Evolutionary conservation across 2,888 invertebrate species (phyloP).

Genomic region (Noctua pronuba): DNA sequence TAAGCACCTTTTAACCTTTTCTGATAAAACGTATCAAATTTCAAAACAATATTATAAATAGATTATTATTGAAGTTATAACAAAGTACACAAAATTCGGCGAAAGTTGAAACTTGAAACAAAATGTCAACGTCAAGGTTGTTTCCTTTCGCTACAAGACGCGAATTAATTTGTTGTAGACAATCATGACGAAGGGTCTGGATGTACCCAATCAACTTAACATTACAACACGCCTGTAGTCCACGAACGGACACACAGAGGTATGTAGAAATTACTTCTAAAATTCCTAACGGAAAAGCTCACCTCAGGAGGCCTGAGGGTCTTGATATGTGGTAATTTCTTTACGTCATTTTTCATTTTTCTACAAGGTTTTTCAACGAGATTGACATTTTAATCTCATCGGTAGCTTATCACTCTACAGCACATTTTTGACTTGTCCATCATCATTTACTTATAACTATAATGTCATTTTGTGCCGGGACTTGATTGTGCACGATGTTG

Average conservation of each 20-base stretch:
- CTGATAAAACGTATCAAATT: neutral
- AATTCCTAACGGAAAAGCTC: neutral
- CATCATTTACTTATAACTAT: no score
- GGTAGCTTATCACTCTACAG: no score
- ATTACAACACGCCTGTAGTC: no score
- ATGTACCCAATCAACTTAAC: neutral
- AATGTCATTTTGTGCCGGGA: no score
- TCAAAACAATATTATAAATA: constrained; percentile 1
- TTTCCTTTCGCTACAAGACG: neutral
- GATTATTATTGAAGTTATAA: neutral
- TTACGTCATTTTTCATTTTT: no score
- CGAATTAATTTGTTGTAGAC: constrained; percentile 18
- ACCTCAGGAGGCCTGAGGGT: neutral
- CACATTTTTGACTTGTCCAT: no score
- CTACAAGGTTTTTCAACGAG: no score
- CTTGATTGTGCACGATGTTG: no score
- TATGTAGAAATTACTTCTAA: neutral
- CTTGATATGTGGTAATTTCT: no score
- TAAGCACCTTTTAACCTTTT: neutral
- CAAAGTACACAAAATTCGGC: neutral
- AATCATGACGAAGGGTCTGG: neutral
- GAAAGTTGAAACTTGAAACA: constrained; percentile 23
- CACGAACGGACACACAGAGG: neutral
- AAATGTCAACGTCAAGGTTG: constrained; percentile 18
- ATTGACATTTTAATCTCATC: no score